These are phyloP conservation scores for Diarsia brunnea DNA, from an alignment of 2,888 invertebrate species.

Conservation along the genomic window DNA sequence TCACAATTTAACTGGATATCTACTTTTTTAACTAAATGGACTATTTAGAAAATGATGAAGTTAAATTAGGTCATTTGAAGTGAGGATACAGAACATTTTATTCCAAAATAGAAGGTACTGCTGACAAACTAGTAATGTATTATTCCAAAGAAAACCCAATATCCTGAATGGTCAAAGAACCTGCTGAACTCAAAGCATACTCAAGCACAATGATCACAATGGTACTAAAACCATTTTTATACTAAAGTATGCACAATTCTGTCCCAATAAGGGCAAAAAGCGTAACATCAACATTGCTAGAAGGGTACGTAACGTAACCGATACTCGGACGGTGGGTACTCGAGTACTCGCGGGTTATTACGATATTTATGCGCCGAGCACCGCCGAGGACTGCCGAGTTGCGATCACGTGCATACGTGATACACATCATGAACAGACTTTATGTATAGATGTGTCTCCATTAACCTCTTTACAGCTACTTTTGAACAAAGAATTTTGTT, in stretches of 20 bases:
- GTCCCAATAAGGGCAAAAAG: slow-evolving; percentile 51
- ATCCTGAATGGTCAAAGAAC: neutral
- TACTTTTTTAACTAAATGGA: neutral
- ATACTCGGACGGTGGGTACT: slow-evolving; percentile 50
- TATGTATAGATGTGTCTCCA: slow-evolving; percentile 61
- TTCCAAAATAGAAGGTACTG: neutral
- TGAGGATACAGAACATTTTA: no score
- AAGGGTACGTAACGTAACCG: slow-evolving; percentile 59
- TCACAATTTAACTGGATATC: slow-evolving; percentile 5
- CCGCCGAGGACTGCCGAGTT: slow-evolving; percentile 23
- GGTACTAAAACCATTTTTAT: slow-evolving; percentile 3
- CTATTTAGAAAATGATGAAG: neutral
- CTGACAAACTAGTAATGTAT: neutral
- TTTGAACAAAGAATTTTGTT: slow-evolving; percentile 45
- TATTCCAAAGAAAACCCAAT: neutral
- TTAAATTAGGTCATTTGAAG: neutral
- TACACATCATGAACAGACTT: slow-evolving; percentile 62
- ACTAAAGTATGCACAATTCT: slow-evolving; percentile 13
- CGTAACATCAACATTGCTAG: slow-evolving; percentile 49
- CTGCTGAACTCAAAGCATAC: neutral
- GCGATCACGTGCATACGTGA: slow-evolving; percentile 67
- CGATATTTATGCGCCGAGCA: slow-evolving; percentile 61
- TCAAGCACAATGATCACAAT: neutral
- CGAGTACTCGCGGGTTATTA: slow-evolving; percentile 57
- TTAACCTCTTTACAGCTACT: slow-evolving; percentile 59